These are phyloP conservation scores for Brachionus plicatilis DNA, from an alignment of 1,140 invertebrate genomes.

Conservation along the genomic window DNA sequence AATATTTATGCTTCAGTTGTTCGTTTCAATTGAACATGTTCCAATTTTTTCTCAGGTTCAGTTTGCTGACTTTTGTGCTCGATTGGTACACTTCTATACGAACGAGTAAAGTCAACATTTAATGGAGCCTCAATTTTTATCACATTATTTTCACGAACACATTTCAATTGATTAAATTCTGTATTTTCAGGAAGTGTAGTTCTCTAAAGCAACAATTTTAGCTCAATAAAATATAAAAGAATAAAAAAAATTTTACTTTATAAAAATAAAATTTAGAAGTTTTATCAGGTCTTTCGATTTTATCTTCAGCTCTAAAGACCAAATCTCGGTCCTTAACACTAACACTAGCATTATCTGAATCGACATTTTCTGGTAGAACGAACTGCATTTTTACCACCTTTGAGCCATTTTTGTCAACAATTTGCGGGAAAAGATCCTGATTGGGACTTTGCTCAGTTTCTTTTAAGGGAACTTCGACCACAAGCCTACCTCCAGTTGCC, in stretches of 20 bases:
- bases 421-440: slow-evolving; percentile 25
- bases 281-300: slow-evolving; percentile 1
- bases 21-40: not conserved
- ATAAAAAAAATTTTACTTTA: not conserved
- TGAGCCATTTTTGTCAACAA: not conserved
- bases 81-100: slow-evolving; percentile 23
- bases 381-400: slow-evolving; percentile 12
- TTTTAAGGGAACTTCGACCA: slow-evolving; percentile 21
- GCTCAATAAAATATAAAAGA: not conserved
- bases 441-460: slow-evolving; percentile 19
- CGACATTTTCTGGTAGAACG: slow-evolving; percentile 18
- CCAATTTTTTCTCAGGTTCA: not conserved
- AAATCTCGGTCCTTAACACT: slow-evolving; percentile 39
- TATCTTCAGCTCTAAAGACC: slow-evolving; percentile 18
- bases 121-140: slow-evolving; percentile 22
- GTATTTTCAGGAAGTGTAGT: slow-evolving; percentile 36
- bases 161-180: slow-evolving; percentile 24
- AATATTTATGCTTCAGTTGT: not conserved
- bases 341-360: not conserved
- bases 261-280: slow-evolving; percentile 12
- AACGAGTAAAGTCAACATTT: slow-evolving; percentile 24
- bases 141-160: slow-evolving; percentile 34
- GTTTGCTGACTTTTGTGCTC: slow-evolving; percentile 32
- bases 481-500: not conserved
- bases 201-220: slow-evolving; percentile 5